Evolutionary conservation across 53 echinoderm and acorn worm genomes (phyloP), one percentile per base, ranked within the genome.

Genomic region (Crossaster papposus): DNA sequence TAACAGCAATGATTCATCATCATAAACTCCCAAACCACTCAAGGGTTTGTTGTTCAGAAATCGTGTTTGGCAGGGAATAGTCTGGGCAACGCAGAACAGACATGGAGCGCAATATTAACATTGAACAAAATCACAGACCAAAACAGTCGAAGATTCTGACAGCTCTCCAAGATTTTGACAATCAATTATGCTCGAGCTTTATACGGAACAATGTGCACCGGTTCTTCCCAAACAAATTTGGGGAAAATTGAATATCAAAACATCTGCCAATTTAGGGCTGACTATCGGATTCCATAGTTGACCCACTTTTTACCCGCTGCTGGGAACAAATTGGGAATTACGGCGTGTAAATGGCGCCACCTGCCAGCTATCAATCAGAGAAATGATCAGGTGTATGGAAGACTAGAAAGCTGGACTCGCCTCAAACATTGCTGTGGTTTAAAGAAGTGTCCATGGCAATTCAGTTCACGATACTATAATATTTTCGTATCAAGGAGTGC

Each of bases 251-350:
- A 35, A 74, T 74, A 74, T 33, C 14, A 74, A 36, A 85, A 85
- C 85, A 85, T 50, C 85, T 85, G 85, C 50, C 85, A 51, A 52
- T 65, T 54, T 51, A 28, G 32, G 33, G 31, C 52, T 32, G 30
- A 30, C n/a, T 85, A 85, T 85, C 53, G 33, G 33, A 30, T 85
- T 85, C 51, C 73, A 31, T 23, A 29, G 73, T 51, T 85, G 85
- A 73, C 85, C 73, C 33, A 85, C 52, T 85, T 85, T 44, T 0
- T 34, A 37, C 20, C 4, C 53, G 14, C 54, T 17, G 72, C 50
- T 28, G 30, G n/a, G n/a, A n/a, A 8, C 85, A 54, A 71, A 71
- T 85, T 85, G 72, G 54, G 34, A 32, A 85, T 73, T 73, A 71
- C 71, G 72, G 14, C 17, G 53, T 10, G 50, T 20, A 85, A 85